phyloP scores from a whole-genome alignment of 2,888 invertebrate genomes.

The Octonoba sinensis region DNA sequence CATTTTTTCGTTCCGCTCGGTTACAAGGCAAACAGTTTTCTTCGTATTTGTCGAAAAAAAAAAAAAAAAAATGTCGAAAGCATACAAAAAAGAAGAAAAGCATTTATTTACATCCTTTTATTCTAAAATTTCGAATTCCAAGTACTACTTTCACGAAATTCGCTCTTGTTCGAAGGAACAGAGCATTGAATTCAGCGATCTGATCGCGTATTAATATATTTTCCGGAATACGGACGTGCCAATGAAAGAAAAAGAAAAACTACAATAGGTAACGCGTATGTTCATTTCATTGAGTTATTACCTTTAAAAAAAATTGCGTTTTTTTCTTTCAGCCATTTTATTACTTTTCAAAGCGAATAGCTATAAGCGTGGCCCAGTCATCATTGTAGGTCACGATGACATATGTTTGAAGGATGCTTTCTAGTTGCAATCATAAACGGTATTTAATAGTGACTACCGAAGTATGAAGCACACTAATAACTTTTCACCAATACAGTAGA shows the following conservation, averaged over 20 bases:
- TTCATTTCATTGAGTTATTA: background rate
- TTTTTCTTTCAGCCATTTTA: conserved; percentile 5
- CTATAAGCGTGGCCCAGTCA: background rate
- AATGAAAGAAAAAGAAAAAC: background rate
- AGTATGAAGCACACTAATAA: no score
- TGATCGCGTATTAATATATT: conserved; percentile 9
- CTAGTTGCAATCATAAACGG: no score
- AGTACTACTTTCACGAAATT: conserved; percentile 23
- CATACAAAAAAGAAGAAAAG: conserved; percentile 14
- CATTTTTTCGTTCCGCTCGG: no score
- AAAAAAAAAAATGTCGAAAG: no score
- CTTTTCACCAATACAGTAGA: no score
- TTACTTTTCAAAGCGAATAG: background rate
- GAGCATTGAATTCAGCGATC: conserved; percentile 30
- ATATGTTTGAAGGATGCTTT: no score
- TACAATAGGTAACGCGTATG: background rate
- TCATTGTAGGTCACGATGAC: background rate
- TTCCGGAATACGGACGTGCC: conserved; percentile 26
- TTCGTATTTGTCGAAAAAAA: background rate
- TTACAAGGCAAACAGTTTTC: no score
- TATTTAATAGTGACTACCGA: no score
- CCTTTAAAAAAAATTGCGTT: background rate
- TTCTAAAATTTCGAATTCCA: conserved; percentile 19
- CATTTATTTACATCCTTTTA: conserved; percentile 8
- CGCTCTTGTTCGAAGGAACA: conserved; percentile 27